Percentiles rank a stretch among this genome's conserved stretches.
phyloP scores from a whole-genome alignment of 2,888 invertebrate genomes.

The Gerris lacustris region DNA sequence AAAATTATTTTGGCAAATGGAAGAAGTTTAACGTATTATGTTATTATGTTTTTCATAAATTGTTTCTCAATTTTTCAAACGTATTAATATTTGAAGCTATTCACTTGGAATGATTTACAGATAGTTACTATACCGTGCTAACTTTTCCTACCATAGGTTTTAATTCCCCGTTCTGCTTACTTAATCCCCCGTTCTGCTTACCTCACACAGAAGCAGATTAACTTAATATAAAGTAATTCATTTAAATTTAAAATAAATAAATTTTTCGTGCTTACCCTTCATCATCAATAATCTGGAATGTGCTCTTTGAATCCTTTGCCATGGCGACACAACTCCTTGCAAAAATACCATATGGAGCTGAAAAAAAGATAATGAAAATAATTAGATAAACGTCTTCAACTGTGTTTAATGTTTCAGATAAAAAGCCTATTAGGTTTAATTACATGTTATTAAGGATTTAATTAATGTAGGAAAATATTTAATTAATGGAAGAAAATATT shows the following conservation, averaged over 20 bases:
- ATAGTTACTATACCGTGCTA: too few species aligned
- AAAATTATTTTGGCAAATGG: too few species aligned
- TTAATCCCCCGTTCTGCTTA: too few species aligned
- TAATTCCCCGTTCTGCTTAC: too few species aligned
- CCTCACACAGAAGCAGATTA: too few species aligned
- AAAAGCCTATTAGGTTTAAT: neutral
- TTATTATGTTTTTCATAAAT: too few species aligned
- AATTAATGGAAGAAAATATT: too few species aligned
- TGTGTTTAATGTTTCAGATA: neutral
- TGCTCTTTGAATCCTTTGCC: conserved; percentile 92
- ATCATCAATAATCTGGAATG: conserved; percentile 90
- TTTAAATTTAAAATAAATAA: neutral
- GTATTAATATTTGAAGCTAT: too few species aligned
- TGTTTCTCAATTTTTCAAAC: too few species aligned
- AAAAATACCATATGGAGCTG: conserved; percentile 90
- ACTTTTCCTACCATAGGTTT: too few species aligned
- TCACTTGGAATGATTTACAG: too few species aligned
- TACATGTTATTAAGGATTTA: neutral
- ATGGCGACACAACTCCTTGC: conserved; percentile 91
- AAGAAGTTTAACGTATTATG: too few species aligned
- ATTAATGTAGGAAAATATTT: neutral
- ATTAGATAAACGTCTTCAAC: neutral
- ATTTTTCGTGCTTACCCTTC: conserved; percentile 51
- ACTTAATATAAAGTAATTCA: neutral
- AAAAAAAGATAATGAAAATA: conserved; percentile 20